These are phyloP conservation scores for Actinia equina DNA, from an alignment of 64 coral and sea anemone species.

Conservation along the genomic window DNA sequence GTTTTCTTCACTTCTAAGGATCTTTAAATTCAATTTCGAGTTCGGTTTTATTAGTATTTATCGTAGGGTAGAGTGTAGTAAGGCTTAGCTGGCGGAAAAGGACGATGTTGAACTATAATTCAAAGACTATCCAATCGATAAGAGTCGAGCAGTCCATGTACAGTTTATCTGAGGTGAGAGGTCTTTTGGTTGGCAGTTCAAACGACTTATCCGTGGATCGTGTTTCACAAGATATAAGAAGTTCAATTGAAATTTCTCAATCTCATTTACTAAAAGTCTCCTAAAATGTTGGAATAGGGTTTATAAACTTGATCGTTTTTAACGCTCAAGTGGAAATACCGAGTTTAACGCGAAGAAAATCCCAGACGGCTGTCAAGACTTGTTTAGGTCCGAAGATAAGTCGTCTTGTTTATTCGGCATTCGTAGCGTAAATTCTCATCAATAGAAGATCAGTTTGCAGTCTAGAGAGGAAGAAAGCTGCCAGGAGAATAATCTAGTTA, in stretches of 20 bases:
- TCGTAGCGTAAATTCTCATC: constrained; percentile 15
- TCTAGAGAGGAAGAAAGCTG: constrained; percentile 1
- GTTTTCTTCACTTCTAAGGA: constrained; percentile 4
- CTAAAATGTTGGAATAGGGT: not conserved
- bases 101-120: not conserved
- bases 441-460: constrained; percentile 13
- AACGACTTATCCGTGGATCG: constrained; percentile 15
- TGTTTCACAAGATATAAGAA: constrained; percentile 22
- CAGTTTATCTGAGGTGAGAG: constrained; percentile 26
- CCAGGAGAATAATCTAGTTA: constrained; percentile 3
- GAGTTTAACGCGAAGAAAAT: not conserved
- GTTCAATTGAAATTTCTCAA: not conserved
- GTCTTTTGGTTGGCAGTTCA: constrained; percentile 16
- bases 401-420: constrained; percentile 10
- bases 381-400: not conserved
- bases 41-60: not conserved
- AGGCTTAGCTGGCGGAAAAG: not conserved
- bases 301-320: not conserved
- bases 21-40: not conserved
- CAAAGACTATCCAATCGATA: constrained; percentile 15
- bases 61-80: not conserved
- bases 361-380: constrained; percentile 1
- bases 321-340: not conserved
- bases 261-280: not conserved
- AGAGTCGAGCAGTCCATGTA: constrained; percentile 8